Evolutionary conservation across 2,888 invertebrate species (phyloP).

Genomic region (Agapostemon virescens): DNA sequence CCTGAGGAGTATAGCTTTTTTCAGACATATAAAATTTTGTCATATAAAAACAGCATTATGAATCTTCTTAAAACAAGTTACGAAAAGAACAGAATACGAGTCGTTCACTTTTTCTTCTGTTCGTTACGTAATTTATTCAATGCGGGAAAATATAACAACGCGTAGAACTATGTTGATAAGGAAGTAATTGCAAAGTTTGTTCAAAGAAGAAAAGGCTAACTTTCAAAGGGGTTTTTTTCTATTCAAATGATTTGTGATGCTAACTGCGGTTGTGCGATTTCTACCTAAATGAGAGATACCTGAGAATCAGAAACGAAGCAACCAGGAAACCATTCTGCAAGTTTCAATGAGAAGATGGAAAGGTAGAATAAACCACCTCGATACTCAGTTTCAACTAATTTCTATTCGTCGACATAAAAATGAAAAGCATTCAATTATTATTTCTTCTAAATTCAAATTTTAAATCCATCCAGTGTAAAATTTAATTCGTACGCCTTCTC

Average conservation of each 20-base stretch:
- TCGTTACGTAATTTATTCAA: neutral
- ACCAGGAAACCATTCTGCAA: neutral
- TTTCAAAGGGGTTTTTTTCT: neutral
- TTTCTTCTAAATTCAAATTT: no score
- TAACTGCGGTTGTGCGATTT: slow-evolving; percentile 13
- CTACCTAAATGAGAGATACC: neutral
- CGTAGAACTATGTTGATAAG: neutral
- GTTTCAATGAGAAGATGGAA: neutral
- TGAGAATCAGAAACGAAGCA: neutral
- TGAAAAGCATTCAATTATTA: no score
- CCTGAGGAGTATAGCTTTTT: neutral
- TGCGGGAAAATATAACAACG: neutral
- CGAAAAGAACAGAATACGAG: neutral
- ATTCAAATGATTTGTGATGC: slow-evolving; percentile 25
- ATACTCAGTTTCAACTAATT: neutral
- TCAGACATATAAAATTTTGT: no score
- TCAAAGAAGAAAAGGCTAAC: neutral
- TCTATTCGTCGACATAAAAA: neutral
- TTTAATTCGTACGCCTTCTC: neutral
- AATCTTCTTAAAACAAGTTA: neutral
- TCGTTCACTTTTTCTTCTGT: neutral
- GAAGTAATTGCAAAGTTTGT: neutral
- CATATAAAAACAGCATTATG: neutral
- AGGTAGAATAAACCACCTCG: neutral
- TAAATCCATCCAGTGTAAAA: no score